Percentiles rank a stretch among this genome's conserved stretches.
Conservation (phyloP, 2,888 invertebrate genomes). For the Microctonus brassicae region DNA sequence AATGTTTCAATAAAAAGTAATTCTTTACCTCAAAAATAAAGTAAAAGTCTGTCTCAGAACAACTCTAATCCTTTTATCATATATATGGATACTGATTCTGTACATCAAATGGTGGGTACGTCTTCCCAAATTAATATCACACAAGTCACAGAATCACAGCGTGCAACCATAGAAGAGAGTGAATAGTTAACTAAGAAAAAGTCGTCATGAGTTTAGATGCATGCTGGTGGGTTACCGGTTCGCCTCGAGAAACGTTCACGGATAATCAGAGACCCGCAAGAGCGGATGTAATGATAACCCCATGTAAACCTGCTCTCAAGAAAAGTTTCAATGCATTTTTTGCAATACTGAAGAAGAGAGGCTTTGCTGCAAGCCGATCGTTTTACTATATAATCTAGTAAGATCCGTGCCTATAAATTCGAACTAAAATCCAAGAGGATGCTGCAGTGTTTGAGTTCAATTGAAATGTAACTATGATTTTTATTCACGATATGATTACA, state of each 20-base stretch:
- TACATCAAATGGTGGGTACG: too few relatives aligned
- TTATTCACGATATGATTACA: background rate
- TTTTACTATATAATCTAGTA: background rate
- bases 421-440: background rate
- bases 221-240: slow-evolving; percentile 7
- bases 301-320: slow-evolving; percentile 52
- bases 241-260: slow-evolving; percentile 42
- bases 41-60: too few relatives aligned
- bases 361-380: slow-evolving; percentile 12
- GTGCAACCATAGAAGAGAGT: too few relatives aligned
- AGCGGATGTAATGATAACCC: slow-evolving; percentile 51
- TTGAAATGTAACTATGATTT: background rate
- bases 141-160: too few relatives aligned
- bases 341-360: slow-evolving; percentile 35
- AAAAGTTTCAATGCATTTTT: slow-evolving; percentile 46
- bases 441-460: background rate
- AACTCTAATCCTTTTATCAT: too few relatives aligned
- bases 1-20: too few relatives aligned
- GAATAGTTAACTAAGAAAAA: background rate
- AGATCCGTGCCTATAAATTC: background rate
- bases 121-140: too few relatives aligned
- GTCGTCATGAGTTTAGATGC: background rate
- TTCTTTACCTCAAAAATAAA: too few relatives aligned
- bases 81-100: too few relatives aligned
- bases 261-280: slow-evolving; percentile 49